Evolutionary conservation across 37 sponge, comb jelly and placozoan genomes (phyloP), one percentile per base, ranked within the genome.

Genomic region (Lycopodina hypogea): DNA sequence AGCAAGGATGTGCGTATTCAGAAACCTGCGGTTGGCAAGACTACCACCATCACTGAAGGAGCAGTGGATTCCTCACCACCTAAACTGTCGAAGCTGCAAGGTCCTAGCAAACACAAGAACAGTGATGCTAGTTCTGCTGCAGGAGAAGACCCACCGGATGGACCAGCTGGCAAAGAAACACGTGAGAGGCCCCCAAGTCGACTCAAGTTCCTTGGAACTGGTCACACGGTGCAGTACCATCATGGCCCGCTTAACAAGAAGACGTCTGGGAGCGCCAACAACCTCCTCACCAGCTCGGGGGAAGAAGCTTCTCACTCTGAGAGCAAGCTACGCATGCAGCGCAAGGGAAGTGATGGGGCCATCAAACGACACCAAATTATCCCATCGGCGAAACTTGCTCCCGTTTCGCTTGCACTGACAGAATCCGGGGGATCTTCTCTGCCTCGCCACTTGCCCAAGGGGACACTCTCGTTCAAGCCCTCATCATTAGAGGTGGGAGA

Each of bases 301-400:
- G 26, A 45, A 30, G 72, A 51, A 51, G 72, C 21, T 0, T 1
- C 29, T 6, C 23, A 50, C 26, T 23, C 9, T 17, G 69, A 72
- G 38, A 68, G 52, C 57, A 30, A 50, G 55, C 39, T 79, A 60
- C 22, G 62, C 1, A 7, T 81, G 42, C 71, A 56, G 32, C 33
- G 81, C 19, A 81, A 81, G 36, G 72, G 62, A 2, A 81, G 81
- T 59, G 81, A 81, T 30, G 81, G 81, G 7, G 72, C 72, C 1
- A 36, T 42, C 35, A 81, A 71, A 45, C 35, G 41, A 22, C 81
- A 81, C 35, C 30, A 40, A 37, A 48, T 81, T 28, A 62, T 36
- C 65, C n/a, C 26, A 3, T 1, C 40, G 1, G 21, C 21, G n/a
- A 1, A 7, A 22, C 3, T 21, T 23, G 4, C 48, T 23, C 26